Evolutionary conservation across 2,113 vertebrate genomes (phyloP).

Genomic region (Smithornis capensis): DNA sequence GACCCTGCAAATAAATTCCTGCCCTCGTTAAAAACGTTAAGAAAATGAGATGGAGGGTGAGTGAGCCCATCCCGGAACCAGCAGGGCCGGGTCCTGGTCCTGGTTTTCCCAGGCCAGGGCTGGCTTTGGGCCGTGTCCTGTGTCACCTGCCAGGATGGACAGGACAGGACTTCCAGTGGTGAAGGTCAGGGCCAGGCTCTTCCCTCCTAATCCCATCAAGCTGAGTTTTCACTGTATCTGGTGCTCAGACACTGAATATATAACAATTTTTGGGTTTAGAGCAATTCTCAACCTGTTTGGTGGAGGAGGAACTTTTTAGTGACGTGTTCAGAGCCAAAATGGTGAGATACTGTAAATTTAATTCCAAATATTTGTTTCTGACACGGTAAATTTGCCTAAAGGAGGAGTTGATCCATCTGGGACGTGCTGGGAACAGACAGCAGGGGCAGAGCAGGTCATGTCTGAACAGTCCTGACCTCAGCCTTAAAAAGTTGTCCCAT

Average conservation of each 20-base stretch:
- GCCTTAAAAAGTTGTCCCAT: rapidly evolving
- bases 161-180: neutral
- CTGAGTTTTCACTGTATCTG: neutral
- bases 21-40: rapidly evolving
- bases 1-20: neutral
- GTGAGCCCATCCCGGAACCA: neutral
- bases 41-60: neutral
- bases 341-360: rapidly evolving
- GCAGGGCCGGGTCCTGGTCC: rapidly evolving
- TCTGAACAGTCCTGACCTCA: neutral
- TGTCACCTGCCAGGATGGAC: neutral
- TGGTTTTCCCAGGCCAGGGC: rapidly evolving
- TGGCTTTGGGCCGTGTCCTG: neutral
- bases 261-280: neutral
- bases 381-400: neutral
- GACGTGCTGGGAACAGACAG: rapidly evolving
- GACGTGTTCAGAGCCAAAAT: rapidly evolving
- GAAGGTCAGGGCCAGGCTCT: neutral
- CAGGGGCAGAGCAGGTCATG: neutral
- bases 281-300: neutral
- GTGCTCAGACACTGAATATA: rapidly evolving
- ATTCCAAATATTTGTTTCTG: neutral
- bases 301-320: neutral
- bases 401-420: neutral
- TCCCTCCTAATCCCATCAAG: neutral